Evolutionary conservation across 2,113 vertebrate species (phyloP).

Genomic region (Octodon degus): DNA sequence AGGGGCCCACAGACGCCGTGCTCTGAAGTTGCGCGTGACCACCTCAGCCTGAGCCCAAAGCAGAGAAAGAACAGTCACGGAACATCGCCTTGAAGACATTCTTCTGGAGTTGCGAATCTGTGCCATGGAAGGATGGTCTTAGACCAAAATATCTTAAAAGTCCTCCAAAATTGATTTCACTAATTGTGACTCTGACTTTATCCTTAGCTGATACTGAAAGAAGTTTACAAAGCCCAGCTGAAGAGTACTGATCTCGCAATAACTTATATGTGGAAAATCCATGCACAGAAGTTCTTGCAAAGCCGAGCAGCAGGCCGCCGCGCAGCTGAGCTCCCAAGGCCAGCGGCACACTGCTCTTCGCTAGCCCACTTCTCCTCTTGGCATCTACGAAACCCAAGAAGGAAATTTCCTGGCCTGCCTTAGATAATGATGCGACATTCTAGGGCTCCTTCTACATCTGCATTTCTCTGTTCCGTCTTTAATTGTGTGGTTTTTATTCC

Average conservation of each 20-base stretch:
- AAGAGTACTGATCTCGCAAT: background rate
- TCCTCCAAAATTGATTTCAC: background rate
- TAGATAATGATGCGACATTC: background rate
- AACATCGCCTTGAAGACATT: background rate
- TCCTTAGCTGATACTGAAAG: background rate
- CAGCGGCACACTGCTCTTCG: background rate
- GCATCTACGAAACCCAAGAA: constrained; percentile 7
- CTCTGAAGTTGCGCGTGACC: background rate
- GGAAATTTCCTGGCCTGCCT: background rate
- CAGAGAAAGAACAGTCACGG: background rate
- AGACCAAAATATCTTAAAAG: background rate
- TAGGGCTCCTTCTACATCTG: background rate
- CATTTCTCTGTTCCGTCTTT: background rate
- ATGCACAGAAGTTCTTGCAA: background rate
- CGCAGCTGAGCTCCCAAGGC: background rate
- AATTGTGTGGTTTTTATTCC: background rate
- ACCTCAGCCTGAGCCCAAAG: background rate
- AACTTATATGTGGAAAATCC: background rate
- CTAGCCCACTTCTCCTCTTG: constrained; percentile 16
- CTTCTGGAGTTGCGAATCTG: background rate
- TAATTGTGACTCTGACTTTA: background rate
- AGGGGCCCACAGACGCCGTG: background rate
- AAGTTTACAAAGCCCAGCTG: constrained; percentile 39
- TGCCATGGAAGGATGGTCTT: background rate
- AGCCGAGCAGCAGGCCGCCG: background rate